Percentiles rank a stretch among this genome's conserved stretches.
These are phyloP conservation scores for Sturnira hondurensis DNA, from an alignment of 2,113 vertebrate species.

Conservation along the genomic window DNA sequence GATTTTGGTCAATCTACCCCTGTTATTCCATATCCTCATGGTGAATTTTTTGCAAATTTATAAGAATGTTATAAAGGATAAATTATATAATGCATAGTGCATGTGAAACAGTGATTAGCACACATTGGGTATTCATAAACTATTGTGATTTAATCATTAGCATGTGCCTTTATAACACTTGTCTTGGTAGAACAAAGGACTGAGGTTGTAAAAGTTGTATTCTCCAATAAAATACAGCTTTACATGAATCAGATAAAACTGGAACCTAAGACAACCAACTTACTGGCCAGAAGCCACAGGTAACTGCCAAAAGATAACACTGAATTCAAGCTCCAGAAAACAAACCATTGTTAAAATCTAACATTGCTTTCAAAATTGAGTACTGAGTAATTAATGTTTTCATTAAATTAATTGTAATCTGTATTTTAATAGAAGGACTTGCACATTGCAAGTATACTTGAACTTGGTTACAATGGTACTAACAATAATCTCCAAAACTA, in stretches of 20 bases:
- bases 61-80: not conserved
- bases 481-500: not conserved
- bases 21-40: not conserved
- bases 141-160: not conserved
- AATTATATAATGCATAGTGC: not conserved
- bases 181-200: not conserved
- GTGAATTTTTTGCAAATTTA: not conserved
- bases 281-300: not conserved
- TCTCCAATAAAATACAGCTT: not conserved
- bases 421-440: not conserved
- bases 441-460: not conserved
- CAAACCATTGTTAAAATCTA: not conserved
- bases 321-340: not conserved
- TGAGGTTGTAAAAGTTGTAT: not conserved
- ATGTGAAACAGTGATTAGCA: not conserved
- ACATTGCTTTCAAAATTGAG: not conserved
- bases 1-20: not conserved
- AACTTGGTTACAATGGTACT: not conserved
- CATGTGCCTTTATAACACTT: not conserved
- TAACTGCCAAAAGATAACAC: not conserved
- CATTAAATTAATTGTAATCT: not conserved
- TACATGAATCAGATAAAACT: not conserved
- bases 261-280: not conserved
- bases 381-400: not conserved
- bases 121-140: not conserved